Base-by-base conservation (phyloP, 2,113 vertebrate genomes). In the Sclerurus mexicanus region DNA sequence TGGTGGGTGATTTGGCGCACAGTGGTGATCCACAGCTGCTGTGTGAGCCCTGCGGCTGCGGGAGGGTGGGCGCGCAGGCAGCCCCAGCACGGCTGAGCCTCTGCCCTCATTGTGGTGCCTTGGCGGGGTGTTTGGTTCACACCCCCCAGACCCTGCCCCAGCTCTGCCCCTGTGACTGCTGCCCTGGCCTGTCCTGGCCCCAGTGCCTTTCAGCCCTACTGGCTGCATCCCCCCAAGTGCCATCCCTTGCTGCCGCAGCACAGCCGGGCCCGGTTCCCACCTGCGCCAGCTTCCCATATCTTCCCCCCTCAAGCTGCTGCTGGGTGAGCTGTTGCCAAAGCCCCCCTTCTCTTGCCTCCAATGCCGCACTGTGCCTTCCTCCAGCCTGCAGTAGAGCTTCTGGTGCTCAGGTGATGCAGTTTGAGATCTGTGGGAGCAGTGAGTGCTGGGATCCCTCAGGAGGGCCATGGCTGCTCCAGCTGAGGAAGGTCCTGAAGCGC, bases 301-400 rank as follows among this genome's bases (percentile, higher is more conserved):
- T 96, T 67, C 46, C 46, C 33, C 33, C 58, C 6, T 21, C 1
- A 0, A 0, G 68, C 78, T 89, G 79, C 93, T 90, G 85, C 87
- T 71, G 80, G 74, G 67, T 39, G 91, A 87, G 79, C 87, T 74
- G 6, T 56, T 96, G 94, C 96, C 94, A 96, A 96, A 95, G 84
- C 56, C 63, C 28, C 16, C 30, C 33, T 40, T 49, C 39, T 56
- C 28, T 4, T 14, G 25, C 46, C n/a, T 28, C 5, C 71, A 7
- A 19, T 4, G 47, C 19, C 47, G 0, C 19, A 15, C 76, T 50
- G 85, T 92, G 93, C 91, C 88, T 96, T 74, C 47, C 40, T 14
- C 3, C 24, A 56, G 66, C 78, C 90, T 30, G 46, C 69, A 2
- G 40, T 30, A 3, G 35, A 52, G 47, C 76, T 46, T 67, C 79